Conservation (phyloP, 2,113 vertebrate genomes). For the Cryptoleucopteryx plumbea region DNA sequence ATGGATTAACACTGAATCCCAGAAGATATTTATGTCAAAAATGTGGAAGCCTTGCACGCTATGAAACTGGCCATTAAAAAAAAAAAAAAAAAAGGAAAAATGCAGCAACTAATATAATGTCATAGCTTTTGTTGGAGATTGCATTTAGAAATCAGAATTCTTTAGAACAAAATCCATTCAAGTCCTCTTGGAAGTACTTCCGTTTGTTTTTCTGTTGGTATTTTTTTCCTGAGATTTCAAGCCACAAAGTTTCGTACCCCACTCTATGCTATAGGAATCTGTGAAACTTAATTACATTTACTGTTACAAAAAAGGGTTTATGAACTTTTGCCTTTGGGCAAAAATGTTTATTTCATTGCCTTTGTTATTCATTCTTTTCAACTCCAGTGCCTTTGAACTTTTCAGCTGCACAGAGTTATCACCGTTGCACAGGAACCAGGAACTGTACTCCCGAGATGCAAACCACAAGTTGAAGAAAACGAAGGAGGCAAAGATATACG, state of each 20-base stretch:
- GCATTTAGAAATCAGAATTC: conserved; percentile 35
- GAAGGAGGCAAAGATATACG: conserved; percentile 76
- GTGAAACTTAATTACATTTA: conserved; percentile 85
- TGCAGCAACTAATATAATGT: not conserved
- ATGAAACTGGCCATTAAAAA: not conserved
- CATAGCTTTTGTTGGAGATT: conserved; percentile 9
- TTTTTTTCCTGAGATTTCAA: conserved; percentile 67
- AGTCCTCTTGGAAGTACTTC: conserved; percentile 42
- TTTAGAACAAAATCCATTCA: conserved; percentile 42
- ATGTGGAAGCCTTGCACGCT: not conserved
- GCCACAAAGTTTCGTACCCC: conserved; percentile 64
- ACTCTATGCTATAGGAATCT: conserved; percentile 75
- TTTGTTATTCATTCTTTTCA: conserved; percentile 84
- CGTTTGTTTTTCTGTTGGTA: conserved; percentile 64
- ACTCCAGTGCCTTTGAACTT: conserved; percentile 82
- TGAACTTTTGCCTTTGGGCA: conserved; percentile 82
- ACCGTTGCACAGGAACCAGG: conserved; percentile 75
- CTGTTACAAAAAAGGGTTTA: conserved; percentile 81
- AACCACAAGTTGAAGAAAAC: conserved; percentile 77
- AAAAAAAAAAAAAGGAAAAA: not conserved
- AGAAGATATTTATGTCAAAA: not conserved
- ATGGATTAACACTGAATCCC: not conserved
- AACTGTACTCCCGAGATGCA: conserved; percentile 70
- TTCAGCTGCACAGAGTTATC: conserved; percentile 84
- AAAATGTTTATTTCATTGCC: conserved; percentile 86